phyloP scores from a whole-genome alignment of 2,113 vertebrate species.

The Xerus inauris region DNA sequence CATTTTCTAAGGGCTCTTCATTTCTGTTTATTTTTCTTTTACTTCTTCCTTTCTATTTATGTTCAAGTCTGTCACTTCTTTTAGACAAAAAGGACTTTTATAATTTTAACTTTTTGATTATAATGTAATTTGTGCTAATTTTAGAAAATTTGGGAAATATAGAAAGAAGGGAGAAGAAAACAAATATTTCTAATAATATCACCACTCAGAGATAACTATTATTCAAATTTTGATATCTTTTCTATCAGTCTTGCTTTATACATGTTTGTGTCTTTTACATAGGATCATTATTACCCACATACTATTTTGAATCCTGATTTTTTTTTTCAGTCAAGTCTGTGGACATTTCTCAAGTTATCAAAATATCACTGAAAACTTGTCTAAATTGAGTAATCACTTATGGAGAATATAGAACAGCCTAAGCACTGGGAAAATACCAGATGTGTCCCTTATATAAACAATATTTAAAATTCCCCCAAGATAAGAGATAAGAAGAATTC shows the following conservation, averaged over 20 bases:
- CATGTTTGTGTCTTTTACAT: neutral
- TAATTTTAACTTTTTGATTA: neutral
- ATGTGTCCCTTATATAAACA: neutral
- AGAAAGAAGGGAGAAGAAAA: neutral
- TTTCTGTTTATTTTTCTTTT: neutral
- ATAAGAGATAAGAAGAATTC: neutral
- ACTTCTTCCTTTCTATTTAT: neutral
- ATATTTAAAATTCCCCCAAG: neutral
- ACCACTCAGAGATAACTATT: neutral
- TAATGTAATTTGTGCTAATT: neutral
- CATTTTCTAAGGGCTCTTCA: neutral
- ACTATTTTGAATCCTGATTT: neutral
- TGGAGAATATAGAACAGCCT: neutral
- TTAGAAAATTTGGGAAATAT: conserved; percentile 32
- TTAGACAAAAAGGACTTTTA: neutral
- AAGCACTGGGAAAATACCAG: neutral
- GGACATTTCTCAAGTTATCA: neutral
- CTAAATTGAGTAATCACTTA: conserved; percentile 40
- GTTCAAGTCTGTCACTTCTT: neutral
- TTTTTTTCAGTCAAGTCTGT: neutral
- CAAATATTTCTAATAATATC: neutral
- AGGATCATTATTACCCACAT: neutral
- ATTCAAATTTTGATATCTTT: neutral
- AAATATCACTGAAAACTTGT: neutral
- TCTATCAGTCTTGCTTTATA: neutral